phyloP scores from a whole-genome alignment of 2,113 vertebrate genomes.

The Acanthochromis polyacanthus region DNA sequence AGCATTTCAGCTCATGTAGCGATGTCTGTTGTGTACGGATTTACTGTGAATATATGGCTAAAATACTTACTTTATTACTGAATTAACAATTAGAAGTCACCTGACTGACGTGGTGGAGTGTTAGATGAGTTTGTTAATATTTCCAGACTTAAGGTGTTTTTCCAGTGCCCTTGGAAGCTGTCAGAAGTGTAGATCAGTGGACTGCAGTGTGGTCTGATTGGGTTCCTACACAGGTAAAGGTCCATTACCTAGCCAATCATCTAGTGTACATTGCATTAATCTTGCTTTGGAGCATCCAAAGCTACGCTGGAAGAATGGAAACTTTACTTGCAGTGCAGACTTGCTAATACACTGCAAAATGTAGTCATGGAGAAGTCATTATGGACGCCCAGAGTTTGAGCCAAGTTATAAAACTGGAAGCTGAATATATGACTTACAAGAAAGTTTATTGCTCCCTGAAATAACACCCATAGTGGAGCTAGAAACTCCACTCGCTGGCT shows the following conservation, averaged over 20 bases:
- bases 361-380: slow-evolving; percentile 6
- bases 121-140: background rate
- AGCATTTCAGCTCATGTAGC: slow-evolving; percentile 10
- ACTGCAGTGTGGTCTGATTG: slow-evolving; percentile 40
- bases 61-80: background rate
- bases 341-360: background rate
- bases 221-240: slow-evolving; percentile 43
- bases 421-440: background rate
- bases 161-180: background rate
- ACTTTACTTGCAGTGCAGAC: background rate
- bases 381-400: slow-evolving; percentile 35
- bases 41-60: background rate
- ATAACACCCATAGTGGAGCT: background rate
- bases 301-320: slow-evolving; percentile 10
- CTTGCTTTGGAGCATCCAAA: slow-evolving; percentile 22
- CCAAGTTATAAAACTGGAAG: slow-evolving; percentile 10
- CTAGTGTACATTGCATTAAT: slow-evolving; percentile 36
- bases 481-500: background rate
- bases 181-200: background rate
- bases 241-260: slow-evolving; percentile 55
- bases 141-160: slow-evolving; percentile 11
- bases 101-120: background rate
- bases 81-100: slow-evolving; percentile 1
- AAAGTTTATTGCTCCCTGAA: slow-evolving; percentile 1
- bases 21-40: background rate